These are phyloP conservation scores for Athrips mouffetella DNA, from an alignment of 2,888 invertebrate genomes.

Conservation along the genomic window DNA sequence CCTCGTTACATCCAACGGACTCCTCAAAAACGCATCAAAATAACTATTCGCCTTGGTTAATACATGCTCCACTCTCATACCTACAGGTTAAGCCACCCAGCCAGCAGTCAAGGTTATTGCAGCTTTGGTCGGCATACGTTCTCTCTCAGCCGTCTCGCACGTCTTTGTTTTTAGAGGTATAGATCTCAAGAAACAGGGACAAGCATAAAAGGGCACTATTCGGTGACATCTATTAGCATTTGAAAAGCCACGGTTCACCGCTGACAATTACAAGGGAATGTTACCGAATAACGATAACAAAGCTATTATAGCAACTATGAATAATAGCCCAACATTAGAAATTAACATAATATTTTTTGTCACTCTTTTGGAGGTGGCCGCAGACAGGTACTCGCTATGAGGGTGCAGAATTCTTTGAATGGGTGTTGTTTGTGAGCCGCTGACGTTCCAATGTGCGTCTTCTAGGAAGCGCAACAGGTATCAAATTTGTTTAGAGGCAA, in stretches of 20 bases:
- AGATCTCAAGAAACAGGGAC: constrained; percentile 32
- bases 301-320: constrained; percentile 72
- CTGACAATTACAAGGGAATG: constrained; percentile 59
- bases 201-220: constrained; percentile 46
- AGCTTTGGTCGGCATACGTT: background rate
- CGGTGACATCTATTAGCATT: constrained; percentile 38
- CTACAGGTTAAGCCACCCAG: constrained; percentile 1
- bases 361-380: constrained; percentile 71
- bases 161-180: constrained; percentile 14
- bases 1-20: constrained; percentile 22
- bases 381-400: constrained; percentile 73
- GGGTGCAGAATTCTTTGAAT: constrained; percentile 78
- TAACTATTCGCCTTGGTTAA: constrained; percentile 12
- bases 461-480: constrained; percentile 25
- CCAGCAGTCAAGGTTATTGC: constrained; percentile 4
- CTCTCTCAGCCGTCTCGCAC: background rate
- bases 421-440: constrained; percentile 42
- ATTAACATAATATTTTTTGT: constrained; percentile 77
- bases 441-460: constrained; percentile 27
- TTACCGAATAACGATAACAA: constrained; percentile 73
- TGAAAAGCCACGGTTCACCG: constrained; percentile 36
- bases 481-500: constrained; percentile 27
- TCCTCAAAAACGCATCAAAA: constrained; percentile 17
- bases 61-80: background rate
- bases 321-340: constrained; percentile 70